Conservation (phyloP, 2,888 invertebrate genomes). For the Scotopteryx bipunctaria region DNA sequence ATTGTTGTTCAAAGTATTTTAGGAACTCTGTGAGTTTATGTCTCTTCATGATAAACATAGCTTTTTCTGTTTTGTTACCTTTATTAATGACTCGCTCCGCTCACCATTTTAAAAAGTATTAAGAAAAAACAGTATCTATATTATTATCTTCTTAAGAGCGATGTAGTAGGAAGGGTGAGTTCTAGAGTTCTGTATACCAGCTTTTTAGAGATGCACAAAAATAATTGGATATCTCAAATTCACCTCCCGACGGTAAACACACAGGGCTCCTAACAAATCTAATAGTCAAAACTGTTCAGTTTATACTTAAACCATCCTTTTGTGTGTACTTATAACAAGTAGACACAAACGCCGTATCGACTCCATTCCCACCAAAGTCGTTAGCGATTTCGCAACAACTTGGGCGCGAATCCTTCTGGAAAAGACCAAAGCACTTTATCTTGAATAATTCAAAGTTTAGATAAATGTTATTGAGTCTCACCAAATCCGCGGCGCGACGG, state of each 20-base stretch:
- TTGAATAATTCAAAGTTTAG: constrained; percentile 45
- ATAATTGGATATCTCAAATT: constrained; percentile 17
- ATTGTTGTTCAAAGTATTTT: not conserved
- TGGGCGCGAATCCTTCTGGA: constrained; percentile 52
- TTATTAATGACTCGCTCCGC: too few relatives aligned
- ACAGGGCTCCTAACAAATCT: constrained; percentile 46
- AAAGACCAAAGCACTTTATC: constrained; percentile 76
- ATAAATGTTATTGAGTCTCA: constrained; percentile 44
- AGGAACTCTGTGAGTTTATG: not conserved
- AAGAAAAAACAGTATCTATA: too few relatives aligned
- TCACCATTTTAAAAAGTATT: too few relatives aligned
- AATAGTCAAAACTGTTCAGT: constrained; percentile 42
- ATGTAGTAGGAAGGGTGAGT: too few relatives aligned
- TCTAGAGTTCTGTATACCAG: too few relatives aligned
- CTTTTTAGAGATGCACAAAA: too few relatives aligned
- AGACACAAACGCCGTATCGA: constrained; percentile 27
- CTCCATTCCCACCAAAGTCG: constrained; percentile 33
- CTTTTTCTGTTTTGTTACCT: too few relatives aligned
- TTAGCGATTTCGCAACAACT: constrained; percentile 31
- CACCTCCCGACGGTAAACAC: constrained; percentile 34
- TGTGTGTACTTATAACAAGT: constrained; percentile 26
- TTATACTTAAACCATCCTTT: constrained; percentile 65
- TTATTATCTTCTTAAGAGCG: too few relatives aligned
- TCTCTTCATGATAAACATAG: too few relatives aligned
- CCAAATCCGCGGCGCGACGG: constrained; percentile 48